phyloP scores from a whole-genome alignment of 2,113 vertebrate genomes.

The Labrus mixtus region DNA sequence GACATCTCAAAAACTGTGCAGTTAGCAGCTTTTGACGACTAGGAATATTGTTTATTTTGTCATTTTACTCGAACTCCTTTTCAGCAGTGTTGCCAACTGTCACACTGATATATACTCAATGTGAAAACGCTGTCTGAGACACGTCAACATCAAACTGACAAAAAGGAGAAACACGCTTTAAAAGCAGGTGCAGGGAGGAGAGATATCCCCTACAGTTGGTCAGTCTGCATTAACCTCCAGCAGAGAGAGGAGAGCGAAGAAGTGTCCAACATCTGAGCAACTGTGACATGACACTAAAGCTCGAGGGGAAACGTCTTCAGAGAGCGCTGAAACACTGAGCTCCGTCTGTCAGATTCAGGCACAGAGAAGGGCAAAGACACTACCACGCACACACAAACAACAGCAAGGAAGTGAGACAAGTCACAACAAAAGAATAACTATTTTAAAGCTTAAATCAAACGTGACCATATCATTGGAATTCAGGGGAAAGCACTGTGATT shows the following conservation, averaged over 20 bases:
- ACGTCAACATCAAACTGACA: conserved; percentile 8
- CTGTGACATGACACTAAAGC: conserved; percentile 52
- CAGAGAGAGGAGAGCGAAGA: conserved; percentile 23
- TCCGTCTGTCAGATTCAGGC: conserved; percentile 52
- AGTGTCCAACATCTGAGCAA: conserved; percentile 21
- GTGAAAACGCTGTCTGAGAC: conserved; percentile 19
- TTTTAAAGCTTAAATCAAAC: conserved; percentile 35
- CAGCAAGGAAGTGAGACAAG: neutral
- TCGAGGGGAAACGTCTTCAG: conserved; percentile 35
- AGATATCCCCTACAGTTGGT: conserved; percentile 33
- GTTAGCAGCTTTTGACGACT: conserved; percentile 27
- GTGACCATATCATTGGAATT: neutral
- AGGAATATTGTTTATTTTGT: conserved; percentile 23
- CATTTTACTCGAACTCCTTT: conserved; percentile 17
- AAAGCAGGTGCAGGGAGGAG: conserved; percentile 31
- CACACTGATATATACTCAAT: conserved; percentile 13
- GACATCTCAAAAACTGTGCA: conserved; percentile 31
- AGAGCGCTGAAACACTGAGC: conserved; percentile 33
- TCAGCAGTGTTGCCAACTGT: neutral
- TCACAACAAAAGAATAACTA: conserved; percentile 23
- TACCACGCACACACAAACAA: conserved; percentile 33
- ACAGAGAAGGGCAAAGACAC: conserved; percentile 4
- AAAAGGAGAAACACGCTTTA: conserved; percentile 7
- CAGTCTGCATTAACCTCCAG: conserved; percentile 41
- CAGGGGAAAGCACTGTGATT: conserved; percentile 11